These are phyloP conservation scores for Eleutherodactylus coqui DNA, from an alignment of 2,797 vertebrate species.

Conservation along the genomic window DNA sequence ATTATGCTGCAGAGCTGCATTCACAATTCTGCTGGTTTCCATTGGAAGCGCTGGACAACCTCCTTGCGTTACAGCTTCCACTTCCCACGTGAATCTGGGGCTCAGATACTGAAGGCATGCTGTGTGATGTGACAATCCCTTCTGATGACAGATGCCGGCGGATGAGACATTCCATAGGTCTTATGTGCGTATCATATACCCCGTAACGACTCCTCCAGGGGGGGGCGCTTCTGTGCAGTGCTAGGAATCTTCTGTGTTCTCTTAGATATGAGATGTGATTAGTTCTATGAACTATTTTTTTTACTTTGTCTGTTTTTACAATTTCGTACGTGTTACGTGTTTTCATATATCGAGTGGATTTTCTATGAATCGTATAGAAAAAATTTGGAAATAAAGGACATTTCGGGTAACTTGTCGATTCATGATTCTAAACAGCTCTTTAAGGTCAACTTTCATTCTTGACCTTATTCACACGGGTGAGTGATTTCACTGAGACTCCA, in stretches of 20 bases:
- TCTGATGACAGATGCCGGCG: background rate
- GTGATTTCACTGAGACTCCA: too few species aligned
- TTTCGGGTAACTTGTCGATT: too few species aligned
- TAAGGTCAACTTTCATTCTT: too few species aligned
- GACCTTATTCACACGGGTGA: too few species aligned
- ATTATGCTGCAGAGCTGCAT: background rate
- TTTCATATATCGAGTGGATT: constrained; percentile 6
- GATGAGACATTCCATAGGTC: background rate
- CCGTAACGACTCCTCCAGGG: background rate
- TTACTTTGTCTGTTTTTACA: constrained; percentile 25
- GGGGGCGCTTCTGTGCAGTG: background rate
- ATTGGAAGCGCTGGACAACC: background rate
- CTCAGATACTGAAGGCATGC: background rate
- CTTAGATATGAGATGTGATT: constrained; percentile 17
- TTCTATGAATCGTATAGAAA: constrained; percentile 21
- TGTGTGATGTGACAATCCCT: background rate
- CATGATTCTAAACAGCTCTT: too few species aligned
- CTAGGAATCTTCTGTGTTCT: background rate
- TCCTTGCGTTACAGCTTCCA: background rate
- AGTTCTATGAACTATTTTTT: constrained; percentile 31
- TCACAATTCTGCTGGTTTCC: background rate
- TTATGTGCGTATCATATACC: background rate
- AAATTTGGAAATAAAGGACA: background rate
- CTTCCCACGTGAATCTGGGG: background rate
- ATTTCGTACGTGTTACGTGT: background rate